A percentile compares a stretch with the other conserved stretches of the same genome.
Conservation (phyloP, 2,797 vertebrate species). For the Clarias fuscus region DNA sequence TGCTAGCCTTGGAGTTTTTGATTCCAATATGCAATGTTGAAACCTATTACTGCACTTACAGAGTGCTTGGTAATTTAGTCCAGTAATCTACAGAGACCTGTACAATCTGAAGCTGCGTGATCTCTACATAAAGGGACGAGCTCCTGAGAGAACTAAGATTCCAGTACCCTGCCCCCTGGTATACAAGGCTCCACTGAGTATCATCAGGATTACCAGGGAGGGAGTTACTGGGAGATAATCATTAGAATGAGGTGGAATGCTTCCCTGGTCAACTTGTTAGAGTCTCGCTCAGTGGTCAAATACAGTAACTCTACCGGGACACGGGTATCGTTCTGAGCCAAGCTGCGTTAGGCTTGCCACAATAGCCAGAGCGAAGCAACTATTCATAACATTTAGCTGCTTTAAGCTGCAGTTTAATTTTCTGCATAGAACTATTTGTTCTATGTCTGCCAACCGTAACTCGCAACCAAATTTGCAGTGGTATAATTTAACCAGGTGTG, state of each 20-base stretch:
- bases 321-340: background rate
- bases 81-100: constrained; percentile 12
- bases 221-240: constrained; percentile 3
- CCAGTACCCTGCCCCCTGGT: background rate
- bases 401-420: background rate
- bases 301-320: background rate
- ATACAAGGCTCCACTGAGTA: background rate
- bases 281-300: background rate
- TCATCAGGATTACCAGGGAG: constrained; percentile 4
- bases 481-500: background rate
- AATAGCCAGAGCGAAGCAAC: background rate
- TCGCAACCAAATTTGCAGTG: background rate
- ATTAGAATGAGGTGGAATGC: constrained; percentile 10
- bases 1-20: background rate
- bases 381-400: background rate
- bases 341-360: no score
- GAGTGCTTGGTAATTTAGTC: constrained; percentile 17
- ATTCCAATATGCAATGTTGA: background rate
- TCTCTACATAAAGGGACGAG: constrained; percentile 8
- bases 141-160: background rate
- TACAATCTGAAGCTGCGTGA: constrained; percentile 7
- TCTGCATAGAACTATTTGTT: background rate
- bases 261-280: constrained; percentile 5
- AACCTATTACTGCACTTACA: background rate
- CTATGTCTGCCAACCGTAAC: background rate